Base-by-base conservation (phyloP, 2,888 invertebrate species). In the Hirtodrosophila histrioides region DNA sequence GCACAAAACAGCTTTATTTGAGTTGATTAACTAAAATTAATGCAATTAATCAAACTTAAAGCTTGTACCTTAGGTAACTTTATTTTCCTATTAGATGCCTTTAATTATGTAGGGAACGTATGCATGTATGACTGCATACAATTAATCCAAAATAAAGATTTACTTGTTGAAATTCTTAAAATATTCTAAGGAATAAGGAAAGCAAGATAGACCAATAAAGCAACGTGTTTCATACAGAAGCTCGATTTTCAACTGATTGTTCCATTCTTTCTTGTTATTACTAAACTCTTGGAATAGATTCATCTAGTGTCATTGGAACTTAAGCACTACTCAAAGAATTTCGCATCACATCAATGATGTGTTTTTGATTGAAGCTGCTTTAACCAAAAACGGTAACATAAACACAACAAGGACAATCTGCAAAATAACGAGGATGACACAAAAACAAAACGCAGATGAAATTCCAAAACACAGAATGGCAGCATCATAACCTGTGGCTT, bases 401-500 rank as follows among this genome's bases (percentile, higher is more conserved):
- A 64, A 37, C 41, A 61, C 37, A 60, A 74, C 71, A 85, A 74
- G 77, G 77, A 55, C 69, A 79, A 79, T 78, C 78, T 84, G 58
- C 58, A 64, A 67, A 87, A 82, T 81, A 85, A 85, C 58, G 63
- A 48, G 68, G 85, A 87, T 78, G 78, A 81, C 60, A 70, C 50
- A 40, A 61, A 63, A 61, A 68, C 61, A 80, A 69, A 76, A 73
- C 75, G 60, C 66, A 74, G 69, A 86, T 69, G 69, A 80, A 86
- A 73, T 67, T 66, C 66, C 81, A 80, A 70, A 61, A 50, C 48
- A 69, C 49, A 43, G 55, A 12, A 54, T 8, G 9, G n/a, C 48
- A 64, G 56, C 66, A 83, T 71, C 84, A 86, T 84, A 88, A 84
- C 84, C 84, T 84, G 84, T 84, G 81, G 84, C 84, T 77, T 86